Evolutionary conservation across 2,888 invertebrate genomes (phyloP), one percentile per base, ranked within the genome.

Genomic region (Drosophila prolongata): DNA sequence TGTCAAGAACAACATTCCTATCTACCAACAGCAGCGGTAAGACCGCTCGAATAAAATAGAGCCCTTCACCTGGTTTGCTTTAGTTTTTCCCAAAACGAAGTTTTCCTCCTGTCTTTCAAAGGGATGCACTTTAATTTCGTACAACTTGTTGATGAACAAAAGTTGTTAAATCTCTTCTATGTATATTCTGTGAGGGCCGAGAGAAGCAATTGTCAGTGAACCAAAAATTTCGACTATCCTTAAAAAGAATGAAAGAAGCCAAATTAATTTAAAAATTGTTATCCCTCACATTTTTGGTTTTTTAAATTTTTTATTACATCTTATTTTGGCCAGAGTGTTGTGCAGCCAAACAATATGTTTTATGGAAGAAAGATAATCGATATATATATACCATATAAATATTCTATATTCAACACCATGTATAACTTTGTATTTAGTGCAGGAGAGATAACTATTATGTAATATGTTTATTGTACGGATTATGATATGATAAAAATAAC

Each of bases 11-110:
- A 92, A 92, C 90, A 92, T 92, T 92, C 92, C 92, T 78, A 90
- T 92, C 71, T 92, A 91, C 80, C 92, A 92, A 79, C 92, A 92
- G 79, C 92, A 92, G 82, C 92, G 92, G 91, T 92, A 92, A 92
- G 89, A 90, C 72, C 60, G 73, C 65, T 42, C 46, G 19, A 60
- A 35, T 56, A 24, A 24, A 38, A 30, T 30, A n/a, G 11, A 53
- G 74, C 59, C 70, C 56, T 58, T 66, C 46, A 53, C 35, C 43
- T 56, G 43, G 38, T 30, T 56, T 54, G 60, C 49, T 69, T 55
- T 9, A 59, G 37, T 60, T 71, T 59, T 42, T 24, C 67, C 34
- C 16, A 56, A 27, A 57, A 30, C 47, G 3, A 47, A 16, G 30
- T 47, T 30, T 47, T n/a, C 14, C 5, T 42, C 50, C 19, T 47